phyloP scores from a whole-genome alignment of 53 echinoderm and acorn worm species.

The Temnopleurus reevesii region DNA sequence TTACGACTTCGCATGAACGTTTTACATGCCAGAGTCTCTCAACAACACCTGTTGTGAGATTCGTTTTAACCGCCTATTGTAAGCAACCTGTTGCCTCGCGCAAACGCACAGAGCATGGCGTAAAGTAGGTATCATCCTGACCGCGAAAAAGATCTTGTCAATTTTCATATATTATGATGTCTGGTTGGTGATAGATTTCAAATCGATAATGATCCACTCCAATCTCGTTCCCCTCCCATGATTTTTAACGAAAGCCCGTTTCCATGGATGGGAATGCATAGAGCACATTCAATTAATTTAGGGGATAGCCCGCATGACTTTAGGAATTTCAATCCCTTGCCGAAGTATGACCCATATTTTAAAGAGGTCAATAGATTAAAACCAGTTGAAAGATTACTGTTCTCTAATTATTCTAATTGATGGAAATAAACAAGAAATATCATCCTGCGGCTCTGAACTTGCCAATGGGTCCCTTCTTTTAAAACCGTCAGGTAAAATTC shows the following conservation, averaged over 20 bases:
- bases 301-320: background rate
- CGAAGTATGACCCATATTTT: background rate
- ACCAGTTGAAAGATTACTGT: slow-evolving; percentile 10
- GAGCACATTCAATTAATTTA: background rate
- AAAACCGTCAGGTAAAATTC: too few species aligned
- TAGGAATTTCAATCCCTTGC: background rate
- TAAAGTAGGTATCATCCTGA: background rate
- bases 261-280: background rate
- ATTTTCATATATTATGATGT: slow-evolving; percentile 1
- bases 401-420: background rate
- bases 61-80: too few species aligned
- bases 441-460: too few species aligned
- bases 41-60: too few species aligned
- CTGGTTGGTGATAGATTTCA: background rate
- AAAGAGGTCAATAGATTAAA: slow-evolving; percentile 15
- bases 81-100: slow-evolving; percentile 40
- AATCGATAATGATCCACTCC: background rate
- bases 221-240: background rate
- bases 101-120: background rate
- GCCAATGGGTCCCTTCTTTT: too few species aligned
- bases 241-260: background rate
- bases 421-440: too few species aligned
- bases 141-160: background rate
- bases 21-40: too few species aligned
- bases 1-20: too few species aligned